A percentile compares a stretch with the other conserved stretches of the same genome.
These are phyloP conservation scores for Pheosia gnoma DNA, from an alignment of 2,888 invertebrate genomes.

Conservation along the genomic window DNA sequence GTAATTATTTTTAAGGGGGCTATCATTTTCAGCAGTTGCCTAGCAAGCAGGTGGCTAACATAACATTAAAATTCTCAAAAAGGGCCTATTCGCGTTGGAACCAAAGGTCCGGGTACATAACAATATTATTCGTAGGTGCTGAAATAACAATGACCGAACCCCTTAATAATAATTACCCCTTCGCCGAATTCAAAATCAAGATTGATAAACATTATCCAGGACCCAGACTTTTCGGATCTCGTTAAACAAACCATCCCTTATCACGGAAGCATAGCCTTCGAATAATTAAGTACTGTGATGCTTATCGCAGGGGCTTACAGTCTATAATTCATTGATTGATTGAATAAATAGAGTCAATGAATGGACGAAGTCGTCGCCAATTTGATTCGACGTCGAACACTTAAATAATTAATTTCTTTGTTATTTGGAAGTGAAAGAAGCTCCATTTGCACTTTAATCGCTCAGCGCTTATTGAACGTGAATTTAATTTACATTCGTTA, in stretches of 20 bases:
- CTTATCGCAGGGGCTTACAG: slow-evolving; percentile 16
- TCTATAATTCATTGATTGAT: slow-evolving; percentile 18
- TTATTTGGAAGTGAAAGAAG: slow-evolving; percentile 45
- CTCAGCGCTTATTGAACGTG: slow-evolving; percentile 15
- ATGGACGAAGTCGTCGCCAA: slow-evolving; percentile 41
- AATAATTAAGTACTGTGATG: slow-evolving; percentile 22
- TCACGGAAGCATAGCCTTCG: slow-evolving; percentile 21
- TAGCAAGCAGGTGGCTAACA: no score
- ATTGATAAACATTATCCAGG: slow-evolving; percentile 22
- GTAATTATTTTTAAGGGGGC: no score
- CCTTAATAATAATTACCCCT: slow-evolving; percentile 2
- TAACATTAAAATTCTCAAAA: no score
- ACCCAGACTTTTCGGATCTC: slow-evolving; percentile 22
- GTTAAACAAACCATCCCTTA: slow-evolving; percentile 25
- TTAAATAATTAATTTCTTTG: slow-evolving; percentile 58
- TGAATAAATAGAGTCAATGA: slow-evolving; percentile 40
- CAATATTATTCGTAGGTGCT: no score
- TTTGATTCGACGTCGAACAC: slow-evolving; percentile 45
- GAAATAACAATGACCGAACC: not conserved
- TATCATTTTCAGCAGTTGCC: no score
- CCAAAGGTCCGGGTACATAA: no score
- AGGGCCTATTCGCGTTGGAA: no score
- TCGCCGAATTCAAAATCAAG: slow-evolving; percentile 12
- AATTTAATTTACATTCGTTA: slow-evolving; percentile 35
- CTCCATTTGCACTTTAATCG: slow-evolving; percentile 50